Conservation (phyloP, 2,888 invertebrate genomes). For the Trissonchulus latispiculum region DNA sequence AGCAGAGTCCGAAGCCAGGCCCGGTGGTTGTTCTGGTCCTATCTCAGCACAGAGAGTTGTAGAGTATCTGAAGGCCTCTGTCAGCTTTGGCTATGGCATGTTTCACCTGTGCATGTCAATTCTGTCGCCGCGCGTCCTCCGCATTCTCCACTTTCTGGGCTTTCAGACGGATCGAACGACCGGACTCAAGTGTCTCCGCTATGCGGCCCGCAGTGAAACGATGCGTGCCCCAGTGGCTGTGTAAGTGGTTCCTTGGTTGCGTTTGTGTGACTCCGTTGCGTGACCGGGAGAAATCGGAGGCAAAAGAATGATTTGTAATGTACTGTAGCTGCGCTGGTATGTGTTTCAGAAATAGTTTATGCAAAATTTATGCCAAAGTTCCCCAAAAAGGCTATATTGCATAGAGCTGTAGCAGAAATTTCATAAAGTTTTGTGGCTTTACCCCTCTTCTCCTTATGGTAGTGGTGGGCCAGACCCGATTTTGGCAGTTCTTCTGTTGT, state of each 20-base stretch:
- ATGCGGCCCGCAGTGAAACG: conserved; percentile 55
- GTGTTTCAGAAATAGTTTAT: too few species aligned
- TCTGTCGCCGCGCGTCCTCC: conserved; percentile 53
- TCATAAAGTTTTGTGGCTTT: too few species aligned
- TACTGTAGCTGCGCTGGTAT: background rate
- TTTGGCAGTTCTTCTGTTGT: too few species aligned
- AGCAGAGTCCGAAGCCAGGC: too few species aligned
- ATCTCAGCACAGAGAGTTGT: too few species aligned
- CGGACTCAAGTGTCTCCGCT: conserved; percentile 55
- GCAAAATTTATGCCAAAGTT: too few species aligned
- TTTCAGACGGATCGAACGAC: conserved; percentile 56
- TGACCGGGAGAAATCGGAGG: background rate
- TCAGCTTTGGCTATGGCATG: conserved; percentile 61
- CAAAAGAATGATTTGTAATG: background rate
- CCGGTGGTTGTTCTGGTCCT: too few species aligned
- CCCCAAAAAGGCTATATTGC: too few species aligned
- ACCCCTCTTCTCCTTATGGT: too few species aligned
- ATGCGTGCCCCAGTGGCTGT: conserved; percentile 61
- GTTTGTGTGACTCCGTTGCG: too few species aligned
- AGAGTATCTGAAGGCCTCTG: conserved; percentile 56
- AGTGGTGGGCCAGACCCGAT: too few species aligned
- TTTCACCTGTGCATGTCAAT: conserved; percentile 60
- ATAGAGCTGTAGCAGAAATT: too few species aligned
- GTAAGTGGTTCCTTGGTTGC: conserved; percentile 47
- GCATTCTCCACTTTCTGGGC: conserved; percentile 57